Evolutionary conservation across 2,888 invertebrate species (phyloP).

Genomic region (Metacarcinus magister): DNA sequence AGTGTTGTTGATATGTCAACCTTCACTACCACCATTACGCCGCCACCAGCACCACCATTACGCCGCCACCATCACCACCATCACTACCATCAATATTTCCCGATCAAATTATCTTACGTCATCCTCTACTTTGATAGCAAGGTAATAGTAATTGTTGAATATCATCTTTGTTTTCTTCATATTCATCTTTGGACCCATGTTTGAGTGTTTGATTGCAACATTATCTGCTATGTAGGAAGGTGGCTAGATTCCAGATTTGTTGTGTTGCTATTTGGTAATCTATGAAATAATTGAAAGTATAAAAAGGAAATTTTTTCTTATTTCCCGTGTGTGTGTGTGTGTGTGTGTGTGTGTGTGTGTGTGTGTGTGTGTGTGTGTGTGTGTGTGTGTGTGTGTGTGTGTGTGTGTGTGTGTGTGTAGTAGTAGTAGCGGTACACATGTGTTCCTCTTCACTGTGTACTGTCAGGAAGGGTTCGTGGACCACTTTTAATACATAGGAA

Average conservation of each 20-base stretch:
- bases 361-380: background rate
- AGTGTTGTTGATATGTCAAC: background rate
- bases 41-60: background rate
- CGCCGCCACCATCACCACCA: background rate
- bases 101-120: too few species aligned
- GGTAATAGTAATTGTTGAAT: background rate
- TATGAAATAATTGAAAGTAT: background rate
- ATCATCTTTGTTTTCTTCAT: too few species aligned
- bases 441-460: background rate
- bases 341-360: background rate
- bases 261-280: background rate
- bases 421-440: background rate
- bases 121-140: background rate
- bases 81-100: too few species aligned
- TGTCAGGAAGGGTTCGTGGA: background rate
- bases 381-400: slow-evolving; percentile 5
- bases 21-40: background rate
- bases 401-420: background rate
- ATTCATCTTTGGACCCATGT: background rate
- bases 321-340: background rate
- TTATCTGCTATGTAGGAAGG: too few species aligned
- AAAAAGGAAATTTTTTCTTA: background rate
- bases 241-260: too few species aligned
- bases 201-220: background rate
- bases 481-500: background rate